Conservation (phyloP, 2,113 vertebrate genomes). For the Acrocephalus arundinaceus region DNA sequence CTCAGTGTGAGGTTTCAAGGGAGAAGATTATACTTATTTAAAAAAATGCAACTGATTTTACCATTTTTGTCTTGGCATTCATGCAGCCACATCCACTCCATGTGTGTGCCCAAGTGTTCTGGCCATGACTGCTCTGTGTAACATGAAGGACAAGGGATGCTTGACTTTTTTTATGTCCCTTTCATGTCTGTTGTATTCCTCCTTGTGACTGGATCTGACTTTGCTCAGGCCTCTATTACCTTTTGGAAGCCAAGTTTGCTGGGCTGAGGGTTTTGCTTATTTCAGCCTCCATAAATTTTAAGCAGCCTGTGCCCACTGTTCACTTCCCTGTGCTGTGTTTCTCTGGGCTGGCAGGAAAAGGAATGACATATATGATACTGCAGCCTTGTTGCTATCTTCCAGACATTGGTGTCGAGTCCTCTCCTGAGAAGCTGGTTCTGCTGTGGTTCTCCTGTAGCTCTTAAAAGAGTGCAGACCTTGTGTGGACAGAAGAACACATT, state of each 20-base stretch:
- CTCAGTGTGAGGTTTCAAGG: not conserved
- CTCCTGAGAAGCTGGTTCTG: not conserved
- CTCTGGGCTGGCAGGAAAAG: not conserved
- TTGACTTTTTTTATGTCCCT: not conserved
- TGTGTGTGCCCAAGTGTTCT: not conserved
- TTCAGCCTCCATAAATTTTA: not conserved
- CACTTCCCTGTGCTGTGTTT: not conserved
- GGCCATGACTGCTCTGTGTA: not conserved
- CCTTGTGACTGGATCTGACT: not conserved
- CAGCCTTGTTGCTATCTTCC: not conserved
- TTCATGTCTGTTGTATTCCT: not conserved
- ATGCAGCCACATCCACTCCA: not conserved
- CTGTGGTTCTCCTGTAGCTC: not conserved
- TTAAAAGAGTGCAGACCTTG: accelerated
- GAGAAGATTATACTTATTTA: not conserved
- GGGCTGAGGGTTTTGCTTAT: not conserved
- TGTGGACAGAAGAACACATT: not conserved
- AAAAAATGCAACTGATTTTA: not conserved
- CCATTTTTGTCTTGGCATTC: not conserved
- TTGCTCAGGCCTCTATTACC: not conserved
- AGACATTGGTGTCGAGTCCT: accelerated
- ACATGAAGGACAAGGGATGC: not conserved
- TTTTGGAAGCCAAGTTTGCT: not conserved
- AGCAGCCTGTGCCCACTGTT: not conserved
- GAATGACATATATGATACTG: not conserved